Evolutionary conservation across 2,113 vertebrate genomes (phyloP).

Genomic region (Rattus norvegicus): DNA sequence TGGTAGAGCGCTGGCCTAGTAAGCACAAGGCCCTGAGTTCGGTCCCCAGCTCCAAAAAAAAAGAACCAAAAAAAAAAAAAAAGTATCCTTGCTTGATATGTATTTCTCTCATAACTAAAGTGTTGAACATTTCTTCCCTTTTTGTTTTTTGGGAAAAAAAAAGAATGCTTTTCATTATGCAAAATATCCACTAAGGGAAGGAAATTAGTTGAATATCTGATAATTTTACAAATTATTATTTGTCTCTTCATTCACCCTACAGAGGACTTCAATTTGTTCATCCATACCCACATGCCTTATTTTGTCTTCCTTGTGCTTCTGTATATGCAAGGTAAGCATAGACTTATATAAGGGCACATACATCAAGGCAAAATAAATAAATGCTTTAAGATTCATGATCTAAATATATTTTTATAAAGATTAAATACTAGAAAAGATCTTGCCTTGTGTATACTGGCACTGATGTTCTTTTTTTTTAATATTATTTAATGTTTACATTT

Average conservation of each 20-base stretch:
- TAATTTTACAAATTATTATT: background rate
- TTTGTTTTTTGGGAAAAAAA: background rate
- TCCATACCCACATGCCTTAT: too few relatives aligned
- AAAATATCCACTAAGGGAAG: background rate
- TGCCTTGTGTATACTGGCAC: background rate
- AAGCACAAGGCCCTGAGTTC: too few relatives aligned
- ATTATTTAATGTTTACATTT: too few relatives aligned
- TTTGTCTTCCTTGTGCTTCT: background rate
- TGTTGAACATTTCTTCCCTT: too few relatives aligned
- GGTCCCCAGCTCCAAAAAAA: too few relatives aligned
- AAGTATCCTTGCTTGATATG: too few relatives aligned
- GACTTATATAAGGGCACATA: accelerated
- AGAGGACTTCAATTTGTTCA: background rate
- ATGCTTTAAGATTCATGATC: background rate
- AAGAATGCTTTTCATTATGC: too few relatives aligned
- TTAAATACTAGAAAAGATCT: background rate
- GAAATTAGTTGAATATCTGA: background rate
- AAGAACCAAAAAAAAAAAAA: too few relatives aligned
- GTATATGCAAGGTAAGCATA: background rate
- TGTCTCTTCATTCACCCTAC: background rate
- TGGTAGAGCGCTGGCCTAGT: too few relatives aligned
- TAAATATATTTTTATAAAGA: background rate
- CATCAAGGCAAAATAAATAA: too few relatives aligned
- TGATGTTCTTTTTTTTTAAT: background rate
- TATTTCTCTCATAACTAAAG: too few relatives aligned